These are phyloP conservation scores for Peromyscus leucopus DNA, from an alignment of 2,113 vertebrate genomes.

Conservation along the genomic window DNA sequence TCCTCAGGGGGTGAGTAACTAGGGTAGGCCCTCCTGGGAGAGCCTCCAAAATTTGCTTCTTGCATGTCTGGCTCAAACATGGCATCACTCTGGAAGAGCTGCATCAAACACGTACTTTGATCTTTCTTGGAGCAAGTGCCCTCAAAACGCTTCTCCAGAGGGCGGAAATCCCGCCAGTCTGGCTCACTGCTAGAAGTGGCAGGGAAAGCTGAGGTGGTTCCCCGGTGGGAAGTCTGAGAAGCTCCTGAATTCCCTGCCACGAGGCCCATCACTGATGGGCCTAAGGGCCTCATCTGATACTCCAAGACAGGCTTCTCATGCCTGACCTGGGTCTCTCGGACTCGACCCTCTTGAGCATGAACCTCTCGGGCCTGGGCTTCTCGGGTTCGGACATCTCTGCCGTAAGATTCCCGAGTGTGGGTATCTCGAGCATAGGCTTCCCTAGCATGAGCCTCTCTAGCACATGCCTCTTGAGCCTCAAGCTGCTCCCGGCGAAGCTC, in stretches of 20 bases:
- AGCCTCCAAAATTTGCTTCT: conserved; percentile 78
- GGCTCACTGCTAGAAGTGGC: conserved; percentile 80
- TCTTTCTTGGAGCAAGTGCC: conserved; percentile 80
- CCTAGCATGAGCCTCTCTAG: conserved; percentile 39
- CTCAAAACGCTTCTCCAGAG: conserved; percentile 81
- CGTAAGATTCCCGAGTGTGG: not conserved
- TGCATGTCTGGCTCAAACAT: conserved; percentile 82
- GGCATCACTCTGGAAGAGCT: conserved; percentile 74
- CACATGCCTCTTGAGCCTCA: conserved; percentile 64
- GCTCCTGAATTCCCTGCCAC: conserved; percentile 59
- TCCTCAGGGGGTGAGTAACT: conserved; percentile 22
- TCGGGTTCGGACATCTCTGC: not conserved
- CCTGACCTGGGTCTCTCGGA: conserved; percentile 21
- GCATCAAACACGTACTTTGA: conserved; percentile 85
- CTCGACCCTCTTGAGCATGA: conserved; percentile 24
- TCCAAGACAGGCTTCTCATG: conserved; percentile 82
- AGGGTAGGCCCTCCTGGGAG: conserved; percentile 77
- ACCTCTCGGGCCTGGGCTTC: conserved; percentile 9
- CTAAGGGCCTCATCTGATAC: conserved; percentile 82
- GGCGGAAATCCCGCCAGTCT: conserved; percentile 86
- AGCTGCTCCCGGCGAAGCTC: conserved; percentile 88
- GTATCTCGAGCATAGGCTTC: conserved; percentile 36
- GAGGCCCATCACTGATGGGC: conserved; percentile 77
- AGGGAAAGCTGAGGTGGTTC: conserved; percentile 62
- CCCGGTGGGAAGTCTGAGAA: conserved; percentile 70